Percentiles rank a stretch among this genome's conserved stretches.
phyloP scores from a whole-genome alignment of 2,888 invertebrate species.

The Electrophaes corylata region DNA sequence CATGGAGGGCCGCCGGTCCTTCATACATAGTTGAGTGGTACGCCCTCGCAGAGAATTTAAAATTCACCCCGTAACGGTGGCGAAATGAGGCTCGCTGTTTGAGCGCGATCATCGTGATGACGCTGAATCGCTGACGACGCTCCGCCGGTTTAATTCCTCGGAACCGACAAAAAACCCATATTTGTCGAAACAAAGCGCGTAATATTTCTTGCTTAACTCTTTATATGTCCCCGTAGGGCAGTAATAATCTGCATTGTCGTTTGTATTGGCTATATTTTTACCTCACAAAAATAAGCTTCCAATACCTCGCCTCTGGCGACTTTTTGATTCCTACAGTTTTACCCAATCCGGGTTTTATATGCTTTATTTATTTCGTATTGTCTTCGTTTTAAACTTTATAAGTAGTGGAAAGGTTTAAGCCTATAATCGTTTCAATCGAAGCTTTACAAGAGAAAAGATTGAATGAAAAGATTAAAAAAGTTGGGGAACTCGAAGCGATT shows the following conservation, averaged over 20 bases:
- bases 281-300: conserved; percentile 60
- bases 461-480: conserved; percentile 56
- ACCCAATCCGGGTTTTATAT: conserved; percentile 46
- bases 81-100: conserved; percentile 67
- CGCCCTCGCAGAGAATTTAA: conserved; percentile 69
- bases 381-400: conserved; percentile 38
- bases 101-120: conserved; percentile 62
- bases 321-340: conserved; percentile 64
- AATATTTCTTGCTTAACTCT: conserved; percentile 65
- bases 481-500: conserved; percentile 56
- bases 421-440: conserved; percentile 53
- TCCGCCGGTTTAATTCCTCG: conserved; percentile 33
- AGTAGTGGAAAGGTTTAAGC: conserved; percentile 46
- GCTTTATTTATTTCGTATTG: conserved; percentile 30
- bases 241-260: conserved; percentile 76
- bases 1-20: conserved; percentile 62
- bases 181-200: conserved; percentile 47
- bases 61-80: conserved; percentile 75
- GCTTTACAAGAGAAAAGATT: conserved; percentile 51
- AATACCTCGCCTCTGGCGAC: conserved; percentile 58
- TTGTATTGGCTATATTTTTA: conserved; percentile 73
- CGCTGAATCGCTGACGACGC: conserved; percentile 41
- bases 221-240: conserved; percentile 67
- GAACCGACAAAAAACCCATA: conserved; percentile 33
- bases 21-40: conserved; percentile 79